Base-by-base conservation (phyloP, 2,797 vertebrate genomes). In the Pachyuromys duprasi region DNA sequence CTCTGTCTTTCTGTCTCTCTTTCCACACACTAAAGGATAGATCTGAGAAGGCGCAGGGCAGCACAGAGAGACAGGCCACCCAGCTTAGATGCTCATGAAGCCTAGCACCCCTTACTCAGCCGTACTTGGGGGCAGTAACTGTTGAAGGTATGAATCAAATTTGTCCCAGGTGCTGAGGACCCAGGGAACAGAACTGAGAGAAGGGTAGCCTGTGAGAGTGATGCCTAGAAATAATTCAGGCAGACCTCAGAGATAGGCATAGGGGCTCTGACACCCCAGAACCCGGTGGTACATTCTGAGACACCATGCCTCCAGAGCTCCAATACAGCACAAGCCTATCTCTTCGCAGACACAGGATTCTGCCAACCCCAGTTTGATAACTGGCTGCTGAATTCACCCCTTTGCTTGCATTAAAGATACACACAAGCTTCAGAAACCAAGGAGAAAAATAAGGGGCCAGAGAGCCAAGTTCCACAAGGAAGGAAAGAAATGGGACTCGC, bases 121-220 rank as follows among this genome's bases (percentile, higher is more conserved):
- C 31, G n/a, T 5, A 2, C 17, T 33, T 5, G 12, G 15, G 2
- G 24, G 65, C 28, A 75, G 39, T 31, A 3, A 14, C 5, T 4
- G 11, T 5, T 0, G 2, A 26, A 42, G 36, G 0, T 0, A 1
- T 33, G 0, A 3, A 26, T 42, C 3, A 4, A 65, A 24, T 22
- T 55, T 24, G 31, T 63, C 62, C 31, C 1, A 17, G n/a, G 45
- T 67, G 20, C 94, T 79, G 24, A 36, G 53, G 53, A 31, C 0
- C 4, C 82, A 42, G 65, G 31, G 80, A 4, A 31, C 0, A 8
- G 12, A 13, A 28, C 0, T 5, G 8, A 2, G 18, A 36, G 53
- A 14, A 83, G 72, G 7, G 0, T 78, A 72, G 22, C 14, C 45
- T 20, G 4, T 0, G 0, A 17, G 0, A 7, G 5, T 4, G 49